Evolutionary conservation across 2,797 vertebrate species (phyloP), one percentile per base, ranked within the genome.

Genomic region (Anomalospiza imberbis): DNA sequence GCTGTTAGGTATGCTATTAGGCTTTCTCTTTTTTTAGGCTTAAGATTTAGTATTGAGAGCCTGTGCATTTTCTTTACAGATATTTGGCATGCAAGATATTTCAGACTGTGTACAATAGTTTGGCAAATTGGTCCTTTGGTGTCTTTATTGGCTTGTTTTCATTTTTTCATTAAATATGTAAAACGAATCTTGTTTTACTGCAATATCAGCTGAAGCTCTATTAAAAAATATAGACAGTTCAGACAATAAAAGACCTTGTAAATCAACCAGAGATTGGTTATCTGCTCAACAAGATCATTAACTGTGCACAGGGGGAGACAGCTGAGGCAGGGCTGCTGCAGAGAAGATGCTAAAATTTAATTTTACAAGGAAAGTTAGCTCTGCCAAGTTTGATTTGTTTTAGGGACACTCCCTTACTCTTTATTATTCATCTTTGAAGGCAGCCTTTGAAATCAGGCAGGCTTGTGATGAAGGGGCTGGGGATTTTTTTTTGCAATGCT

Each of bases 141-240:
- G 53, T 91, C 89, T 90, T 95, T 91, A 94, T 94, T 94, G 91
- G 77, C 89, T 97, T 95, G 88, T 91, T 96, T 95, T 89, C 85
- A 54, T 88, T 91, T 94, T 96, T 93, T 91, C 89, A 93, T 95
- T 96, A 94, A 96, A 96, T 94, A 97, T 91, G 93, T 94, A 94
- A 95, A 97, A 92, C 1, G 71, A 94, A 79, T 77, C 67, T 79
- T 79, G 83, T 91, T 96, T 96, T 85, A 94, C 72, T 83, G 81
- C 78, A 44, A 28, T 94, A 94, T 94, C 86, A 94, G 81, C 88
- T 84, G 91, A 83, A 94, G 72, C 48, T 55, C 91, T 94, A 85
- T 95, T 96, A 66, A 93, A 95, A 95, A 70, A 91, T 82, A 95
- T 82, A 95, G 94, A 90, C 75, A 88, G 55, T 89, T 96, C 83